Percentiles rank a stretch among this genome's conserved stretches.
These are phyloP conservation scores for Antrozous pallidus DNA, from an alignment of 2,797 vertebrate species.

Conservation along the genomic window DNA sequence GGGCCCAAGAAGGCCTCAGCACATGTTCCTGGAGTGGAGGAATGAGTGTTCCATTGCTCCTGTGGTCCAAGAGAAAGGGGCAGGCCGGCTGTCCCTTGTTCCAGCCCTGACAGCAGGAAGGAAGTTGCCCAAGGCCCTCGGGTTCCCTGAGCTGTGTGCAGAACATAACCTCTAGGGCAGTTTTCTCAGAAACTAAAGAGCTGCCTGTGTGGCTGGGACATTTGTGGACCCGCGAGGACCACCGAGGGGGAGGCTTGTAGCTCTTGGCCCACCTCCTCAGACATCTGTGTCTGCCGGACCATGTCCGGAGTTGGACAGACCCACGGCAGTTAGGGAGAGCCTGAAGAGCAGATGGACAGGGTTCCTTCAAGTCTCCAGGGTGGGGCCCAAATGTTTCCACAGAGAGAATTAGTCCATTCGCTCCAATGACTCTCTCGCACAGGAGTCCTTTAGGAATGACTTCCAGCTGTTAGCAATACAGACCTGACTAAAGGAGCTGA, in stretches of 20 bases:
- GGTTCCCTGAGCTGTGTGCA: neutral
- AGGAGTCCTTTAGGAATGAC: neutral
- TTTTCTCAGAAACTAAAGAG: neutral
- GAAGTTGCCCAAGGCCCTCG: neutral
- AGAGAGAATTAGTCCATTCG: neutral
- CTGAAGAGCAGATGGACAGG: neutral
- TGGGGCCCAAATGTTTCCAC: neutral
- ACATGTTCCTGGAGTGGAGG: neutral
- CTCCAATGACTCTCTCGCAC: neutral
- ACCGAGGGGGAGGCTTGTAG: neutral
- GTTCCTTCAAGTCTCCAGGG: neutral
- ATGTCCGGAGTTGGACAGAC: neutral
- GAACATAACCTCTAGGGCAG: neutral
- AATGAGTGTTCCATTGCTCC: neutral
- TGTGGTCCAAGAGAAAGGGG: neutral
- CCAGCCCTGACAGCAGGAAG: neutral
- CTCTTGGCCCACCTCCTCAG: neutral
- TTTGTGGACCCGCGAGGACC: neutral
- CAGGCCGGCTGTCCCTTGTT: neutral
- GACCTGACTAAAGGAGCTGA: neutral
- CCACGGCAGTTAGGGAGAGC: neutral
- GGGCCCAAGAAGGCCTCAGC: neutral
- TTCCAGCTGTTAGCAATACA: neutral
- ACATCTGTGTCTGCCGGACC: neutral
- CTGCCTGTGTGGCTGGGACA: neutral